phyloP scores from a whole-genome alignment of 2,888 invertebrate genomes.

The Stenoptilia bipunctidactyla region DNA sequence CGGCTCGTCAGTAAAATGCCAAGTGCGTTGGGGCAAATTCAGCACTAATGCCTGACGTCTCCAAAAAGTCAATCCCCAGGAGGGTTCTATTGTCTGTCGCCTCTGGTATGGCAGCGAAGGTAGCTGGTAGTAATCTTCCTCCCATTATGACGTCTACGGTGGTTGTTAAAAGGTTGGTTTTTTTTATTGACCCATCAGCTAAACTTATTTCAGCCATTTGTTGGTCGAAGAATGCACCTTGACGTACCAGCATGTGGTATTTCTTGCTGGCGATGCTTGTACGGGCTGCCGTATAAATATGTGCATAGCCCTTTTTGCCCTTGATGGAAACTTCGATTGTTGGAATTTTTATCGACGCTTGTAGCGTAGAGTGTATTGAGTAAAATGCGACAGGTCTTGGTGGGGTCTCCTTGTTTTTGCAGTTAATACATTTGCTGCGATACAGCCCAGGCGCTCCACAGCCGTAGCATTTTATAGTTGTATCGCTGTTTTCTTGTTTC shows the following conservation, averaged over 20 bases:
- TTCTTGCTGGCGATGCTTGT: conserved; percentile 11
- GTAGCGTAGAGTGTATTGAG: conserved; percentile 1
- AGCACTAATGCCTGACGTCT: conserved; percentile 10
- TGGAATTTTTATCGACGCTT: conserved; percentile 9
- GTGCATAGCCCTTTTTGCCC: conserved; percentile 9
- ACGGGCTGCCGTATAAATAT: conserved; percentile 15
- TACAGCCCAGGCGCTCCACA: conserved; percentile 16
- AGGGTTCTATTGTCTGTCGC: conserved; percentile 4
- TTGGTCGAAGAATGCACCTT: conserved; percentile 2
- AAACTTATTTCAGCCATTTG: not conserved
- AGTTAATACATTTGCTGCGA: conserved; percentile 12
- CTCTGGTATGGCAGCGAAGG: not conserved
- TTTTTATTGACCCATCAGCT: not conserved
- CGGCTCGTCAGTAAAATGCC: conserved; percentile 13
- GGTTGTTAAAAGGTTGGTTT: not conserved
- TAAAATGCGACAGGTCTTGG: conserved; percentile 8
- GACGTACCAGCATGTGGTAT: not conserved
- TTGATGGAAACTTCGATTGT: conserved; percentile 11
- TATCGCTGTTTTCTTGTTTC: too few relatives aligned
- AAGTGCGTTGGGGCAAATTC: conserved; percentile 11
- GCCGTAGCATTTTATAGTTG: conserved; percentile 13
- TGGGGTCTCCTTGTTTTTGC: conserved; percentile 9
- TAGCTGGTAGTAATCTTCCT: not conserved
- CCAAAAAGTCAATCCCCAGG: conserved; percentile 14
- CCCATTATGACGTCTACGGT: not conserved